Base-by-base conservation (phyloP, 1,140 invertebrate genomes). In the Heliconius eleuchia region DNA sequence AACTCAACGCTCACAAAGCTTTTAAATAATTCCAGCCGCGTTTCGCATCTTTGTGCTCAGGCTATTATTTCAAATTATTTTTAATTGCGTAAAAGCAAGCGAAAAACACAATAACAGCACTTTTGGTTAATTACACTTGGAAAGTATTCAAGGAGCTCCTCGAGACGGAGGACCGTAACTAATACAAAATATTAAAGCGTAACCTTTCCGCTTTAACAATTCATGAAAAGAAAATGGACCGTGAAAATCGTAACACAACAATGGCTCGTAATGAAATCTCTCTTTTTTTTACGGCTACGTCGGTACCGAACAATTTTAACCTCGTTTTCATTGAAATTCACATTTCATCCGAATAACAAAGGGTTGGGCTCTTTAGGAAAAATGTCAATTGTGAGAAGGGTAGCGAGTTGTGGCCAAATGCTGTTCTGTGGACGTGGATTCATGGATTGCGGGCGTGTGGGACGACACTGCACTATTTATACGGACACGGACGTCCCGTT, bases 61-160 rank as follows among this genome's bases (percentile, higher is more conserved):
- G 87, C 87, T 93, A 92, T 92, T 94, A 94, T 92, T 94, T 89
- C 84, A 90, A 90, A 93, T 94, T 92, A 93, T 92, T 94, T 92
- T 92, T 94, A 94, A 92, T 94, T 94, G 91, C 86, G 86, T 89
- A 88, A 91, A 91, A 91, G 89, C 90, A 91, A 89, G 85, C 88
- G 87, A 89, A 89, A 91, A 91, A 91, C 87, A 90, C 86, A 89
- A 89, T 82, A 91, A 88, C 88, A 87, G 82, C 86, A 85, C 86
- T 86, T 80, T 76, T 84, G 86, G 85, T 90, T 92, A 91, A 91
- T 92, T 92, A 90, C 88, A 81, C 80, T 74, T 71, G 82, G 83
- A 84, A 88, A 88, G 84, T 87, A 85, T 84, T 85, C 84, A 84
- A 85, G 88, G 87, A 89, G 87, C 88, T 89, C 84, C 86, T 85